phyloP scores from a whole-genome alignment of 2,113 vertebrate genomes.

The Myiozetetes cayanensis region DNA sequence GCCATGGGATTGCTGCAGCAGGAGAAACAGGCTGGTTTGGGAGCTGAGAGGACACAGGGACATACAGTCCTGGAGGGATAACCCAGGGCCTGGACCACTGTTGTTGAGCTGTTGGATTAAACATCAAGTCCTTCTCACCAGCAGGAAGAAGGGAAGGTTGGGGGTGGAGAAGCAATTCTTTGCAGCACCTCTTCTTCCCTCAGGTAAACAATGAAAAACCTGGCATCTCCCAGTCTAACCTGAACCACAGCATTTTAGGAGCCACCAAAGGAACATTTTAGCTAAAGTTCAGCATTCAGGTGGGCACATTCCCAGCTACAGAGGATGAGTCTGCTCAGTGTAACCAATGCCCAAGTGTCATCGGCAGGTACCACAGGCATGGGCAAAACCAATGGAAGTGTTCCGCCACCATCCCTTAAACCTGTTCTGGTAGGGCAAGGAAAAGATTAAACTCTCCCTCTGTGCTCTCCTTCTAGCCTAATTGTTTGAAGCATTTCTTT shows the following conservation, averaged over 20 bases:
- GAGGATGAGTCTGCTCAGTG: background rate
- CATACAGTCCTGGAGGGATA: background rate
- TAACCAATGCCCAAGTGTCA: background rate
- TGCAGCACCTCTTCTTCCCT: background rate
- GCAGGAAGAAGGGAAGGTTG: background rate
- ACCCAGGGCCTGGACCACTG: background rate
- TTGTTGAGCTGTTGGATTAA: background rate
- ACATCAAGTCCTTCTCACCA: background rate
- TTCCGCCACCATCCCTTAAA: background rate
- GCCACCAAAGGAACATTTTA: background rate
- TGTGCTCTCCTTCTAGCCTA: background rate
- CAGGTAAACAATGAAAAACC: background rate
- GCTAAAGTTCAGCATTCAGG: background rate
- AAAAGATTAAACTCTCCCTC: background rate
- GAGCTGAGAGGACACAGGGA: background rate
- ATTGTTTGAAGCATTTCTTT: background rate
- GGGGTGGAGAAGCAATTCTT: background rate
- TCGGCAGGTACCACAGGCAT: background rate
- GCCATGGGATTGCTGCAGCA: background rate
- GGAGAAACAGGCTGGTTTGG: background rate
- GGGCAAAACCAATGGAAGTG: background rate
- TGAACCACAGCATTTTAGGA: background rate
- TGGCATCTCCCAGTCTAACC: background rate
- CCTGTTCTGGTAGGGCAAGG: background rate
- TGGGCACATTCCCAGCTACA: background rate